phyloP scores from a whole-genome alignment of 2,888 invertebrate genomes.

The Sinopyrophorus schimmeli region DNA sequence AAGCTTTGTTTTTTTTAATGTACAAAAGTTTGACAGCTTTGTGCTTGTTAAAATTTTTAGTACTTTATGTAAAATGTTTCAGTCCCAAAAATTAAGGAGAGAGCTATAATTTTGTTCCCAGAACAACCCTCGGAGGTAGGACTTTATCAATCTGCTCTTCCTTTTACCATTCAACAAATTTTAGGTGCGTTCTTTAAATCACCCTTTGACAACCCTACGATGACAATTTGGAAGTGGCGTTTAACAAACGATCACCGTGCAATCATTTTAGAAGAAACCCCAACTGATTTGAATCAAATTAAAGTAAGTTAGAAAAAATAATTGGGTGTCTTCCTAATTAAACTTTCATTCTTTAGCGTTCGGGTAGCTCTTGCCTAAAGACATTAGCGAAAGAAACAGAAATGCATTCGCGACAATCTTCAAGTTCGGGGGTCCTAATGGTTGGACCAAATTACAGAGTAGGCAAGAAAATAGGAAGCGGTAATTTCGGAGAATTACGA shows the following conservation, averaged over 20 bases:
- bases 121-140: too few species aligned
- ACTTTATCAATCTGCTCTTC: too few species aligned
- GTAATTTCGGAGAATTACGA: constrained; percentile 98
- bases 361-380: too few species aligned
- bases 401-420: constrained; percentile 79
- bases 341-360: not conserved
- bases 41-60: too few species aligned
- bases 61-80: too few species aligned
- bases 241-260: constrained; percentile 9
- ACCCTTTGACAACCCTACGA: too few species aligned
- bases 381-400: not conserved
- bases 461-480: constrained; percentile 99
- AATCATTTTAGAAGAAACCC: not conserved
- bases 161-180: too few species aligned
- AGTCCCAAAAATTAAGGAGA: too few species aligned
- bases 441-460: constrained; percentile 99
- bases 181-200: too few species aligned
- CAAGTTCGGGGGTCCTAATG: constrained; percentile 91
- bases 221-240: constrained; percentile 23
- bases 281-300: not conserved
- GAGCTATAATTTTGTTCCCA: too few species aligned
- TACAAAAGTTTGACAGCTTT: too few species aligned
- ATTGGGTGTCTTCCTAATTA: not conserved
- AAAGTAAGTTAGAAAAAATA: constrained; percentile 3
- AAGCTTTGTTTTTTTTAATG: too few species aligned